phyloP scores from a whole-genome alignment of 1,140 invertebrate genomes.

The Drusus annulatus region DNA sequence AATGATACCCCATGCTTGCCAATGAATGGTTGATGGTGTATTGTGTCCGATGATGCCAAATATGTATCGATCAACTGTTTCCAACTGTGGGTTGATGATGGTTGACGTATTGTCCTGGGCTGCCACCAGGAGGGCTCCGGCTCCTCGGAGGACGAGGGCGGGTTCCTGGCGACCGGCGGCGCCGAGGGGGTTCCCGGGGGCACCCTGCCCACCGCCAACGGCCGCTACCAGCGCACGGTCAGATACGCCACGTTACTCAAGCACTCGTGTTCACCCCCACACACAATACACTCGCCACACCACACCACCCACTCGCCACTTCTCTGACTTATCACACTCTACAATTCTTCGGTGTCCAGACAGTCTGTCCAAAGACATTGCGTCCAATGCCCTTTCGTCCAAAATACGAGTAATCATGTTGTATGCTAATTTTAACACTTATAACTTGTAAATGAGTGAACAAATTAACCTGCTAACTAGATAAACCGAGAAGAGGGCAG shows the following conservation, averaged over 20 bases:
- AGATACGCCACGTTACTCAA: background rate
- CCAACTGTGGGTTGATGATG: background rate
- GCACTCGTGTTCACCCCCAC: constrained; percentile 1
- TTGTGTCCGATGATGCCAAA: background rate
- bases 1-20: too few relatives aligned
- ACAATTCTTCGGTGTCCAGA: too few relatives aligned
- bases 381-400: too few relatives aligned
- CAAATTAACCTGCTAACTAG: too few relatives aligned
- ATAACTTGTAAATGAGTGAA: too few relatives aligned
- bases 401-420: too few relatives aligned
- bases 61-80: background rate
- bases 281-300: background rate
- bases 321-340: too few relatives aligned
- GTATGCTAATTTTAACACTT: too few relatives aligned
- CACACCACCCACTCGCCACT: too few relatives aligned
- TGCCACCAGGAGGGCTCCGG: constrained; percentile 51
- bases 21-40: too few relatives aligned
- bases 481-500: too few relatives aligned
- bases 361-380: too few relatives aligned
- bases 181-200: constrained; percentile 37
- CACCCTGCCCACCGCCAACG: constrained; percentile 47
- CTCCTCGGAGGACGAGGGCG: constrained; percentile 58
- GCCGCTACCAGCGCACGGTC: constrained; percentile 48
- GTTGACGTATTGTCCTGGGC: background rate
- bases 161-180: constrained; percentile 50